Conservation (phyloP, 1,140 invertebrate species). For the Musca domestica region DNA sequence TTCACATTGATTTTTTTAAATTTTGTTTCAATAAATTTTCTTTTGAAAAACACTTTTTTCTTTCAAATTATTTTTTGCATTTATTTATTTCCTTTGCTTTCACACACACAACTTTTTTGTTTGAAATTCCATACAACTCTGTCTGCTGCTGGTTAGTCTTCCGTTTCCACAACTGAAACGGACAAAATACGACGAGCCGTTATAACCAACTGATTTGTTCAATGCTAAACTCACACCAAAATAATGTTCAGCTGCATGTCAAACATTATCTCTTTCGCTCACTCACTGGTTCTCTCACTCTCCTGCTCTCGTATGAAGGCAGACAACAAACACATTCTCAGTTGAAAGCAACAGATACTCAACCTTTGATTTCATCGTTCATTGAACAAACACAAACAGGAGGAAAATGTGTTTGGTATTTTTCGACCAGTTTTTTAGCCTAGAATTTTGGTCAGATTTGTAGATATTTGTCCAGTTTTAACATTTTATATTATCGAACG, state of each 20-base stretch:
- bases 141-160: neutral
- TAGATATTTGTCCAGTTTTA: too few species aligned
- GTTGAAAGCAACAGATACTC: too few species aligned
- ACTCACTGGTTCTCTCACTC: too few species aligned
- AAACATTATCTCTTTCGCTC: neutral
- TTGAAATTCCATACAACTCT: neutral
- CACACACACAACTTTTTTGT: neutral
- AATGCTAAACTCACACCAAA: neutral
- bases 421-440: too few species aligned
- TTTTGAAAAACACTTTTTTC: neutral
- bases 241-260: neutral
- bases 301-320: too few species aligned
- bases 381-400: too few species aligned
- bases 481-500: too few species aligned
- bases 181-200: slow-evolving; percentile 3
- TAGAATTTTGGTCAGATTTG: too few species aligned
- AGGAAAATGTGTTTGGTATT: too few species aligned
- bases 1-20: neutral
- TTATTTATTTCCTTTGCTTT: neutral
- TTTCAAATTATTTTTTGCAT: slow-evolving; percentile 7
- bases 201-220: slow-evolving; percentile 8
- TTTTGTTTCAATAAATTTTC: neutral
- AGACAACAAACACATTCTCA: too few species aligned
- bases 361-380: too few species aligned
- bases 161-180: neutral